phyloP scores from a whole-genome alignment of 2,797 vertebrate genomes.

The Channa striata region DNA sequence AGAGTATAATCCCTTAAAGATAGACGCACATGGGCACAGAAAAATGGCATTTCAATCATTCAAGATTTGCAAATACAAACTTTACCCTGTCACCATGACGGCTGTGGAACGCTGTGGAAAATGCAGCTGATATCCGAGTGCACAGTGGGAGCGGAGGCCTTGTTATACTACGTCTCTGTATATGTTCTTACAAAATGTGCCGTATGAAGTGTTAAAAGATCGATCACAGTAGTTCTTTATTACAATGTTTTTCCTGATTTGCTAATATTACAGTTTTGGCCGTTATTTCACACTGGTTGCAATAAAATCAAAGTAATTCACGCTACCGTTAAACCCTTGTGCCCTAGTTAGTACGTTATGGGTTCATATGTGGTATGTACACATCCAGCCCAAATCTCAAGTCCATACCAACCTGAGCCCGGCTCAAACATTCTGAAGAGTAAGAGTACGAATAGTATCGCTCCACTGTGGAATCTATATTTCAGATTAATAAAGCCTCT shows the following conservation, averaged over 20 bases:
- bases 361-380: no score
- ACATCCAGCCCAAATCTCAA: no score
- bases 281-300: not conserved
- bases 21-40: constrained; percentile 43
- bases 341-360: no score
- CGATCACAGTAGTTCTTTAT: not conserved
- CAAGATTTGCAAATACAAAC: constrained; percentile 79
- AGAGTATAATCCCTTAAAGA: constrained; percentile 33
- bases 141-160: constrained; percentile 28
- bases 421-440: no score
- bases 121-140: constrained; percentile 60
- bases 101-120: constrained; percentile 68
- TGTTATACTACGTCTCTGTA: constrained; percentile 48
- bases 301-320: not conserved
- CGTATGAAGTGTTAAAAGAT: constrained; percentile 8
- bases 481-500: no score
- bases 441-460: no score
- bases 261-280: constrained; percentile 18
- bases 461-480: no score
- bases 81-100: constrained; percentile 84
- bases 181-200: not conserved
- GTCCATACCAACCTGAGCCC: no score
- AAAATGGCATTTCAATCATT: constrained; percentile 57
- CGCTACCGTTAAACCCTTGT: no score
- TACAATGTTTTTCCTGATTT: not conserved